Evolutionary conservation across 1,140 invertebrate genomes (phyloP).

Genomic region (Orchestia grillus): DNA sequence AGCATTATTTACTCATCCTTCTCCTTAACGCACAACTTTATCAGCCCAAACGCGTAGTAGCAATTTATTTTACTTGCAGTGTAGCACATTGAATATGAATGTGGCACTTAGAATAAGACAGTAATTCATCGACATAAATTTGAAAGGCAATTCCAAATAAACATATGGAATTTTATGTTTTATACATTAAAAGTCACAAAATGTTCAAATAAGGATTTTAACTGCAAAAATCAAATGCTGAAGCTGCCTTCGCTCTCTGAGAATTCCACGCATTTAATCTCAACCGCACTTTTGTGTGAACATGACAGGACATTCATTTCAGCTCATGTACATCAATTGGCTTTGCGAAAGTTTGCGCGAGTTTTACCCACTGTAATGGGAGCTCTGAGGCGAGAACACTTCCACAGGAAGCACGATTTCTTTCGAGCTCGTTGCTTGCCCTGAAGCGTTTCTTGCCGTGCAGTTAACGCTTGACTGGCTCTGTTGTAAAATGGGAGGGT

Average conservation of each 20-base stretch:
- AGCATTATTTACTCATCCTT: no score
- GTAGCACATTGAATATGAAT: no score
- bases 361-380: not conserved
- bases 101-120: no score
- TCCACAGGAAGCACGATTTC: not conserved
- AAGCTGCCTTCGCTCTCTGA: not conserved
- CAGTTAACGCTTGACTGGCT: not conserved
- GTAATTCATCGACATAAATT: no score
- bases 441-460: not conserved
- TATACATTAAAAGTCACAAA: not conserved
- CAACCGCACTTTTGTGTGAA: not conserved
- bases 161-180: no score
- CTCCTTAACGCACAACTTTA: no score
- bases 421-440: not conserved
- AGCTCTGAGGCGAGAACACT: not conserved
- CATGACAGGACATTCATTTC: not conserved
- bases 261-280: not conserved
- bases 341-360: not conserved
- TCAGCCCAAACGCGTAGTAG: no score
- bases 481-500: not conserved
- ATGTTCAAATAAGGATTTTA: not conserved
- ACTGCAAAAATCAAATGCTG: not conserved
- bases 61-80: no score
- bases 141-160: no score
- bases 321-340: not conserved